Base-by-base conservation (phyloP, 37 sponge, comb jelly and placozoan genomes). In the Axinella damicornis region DNA sequence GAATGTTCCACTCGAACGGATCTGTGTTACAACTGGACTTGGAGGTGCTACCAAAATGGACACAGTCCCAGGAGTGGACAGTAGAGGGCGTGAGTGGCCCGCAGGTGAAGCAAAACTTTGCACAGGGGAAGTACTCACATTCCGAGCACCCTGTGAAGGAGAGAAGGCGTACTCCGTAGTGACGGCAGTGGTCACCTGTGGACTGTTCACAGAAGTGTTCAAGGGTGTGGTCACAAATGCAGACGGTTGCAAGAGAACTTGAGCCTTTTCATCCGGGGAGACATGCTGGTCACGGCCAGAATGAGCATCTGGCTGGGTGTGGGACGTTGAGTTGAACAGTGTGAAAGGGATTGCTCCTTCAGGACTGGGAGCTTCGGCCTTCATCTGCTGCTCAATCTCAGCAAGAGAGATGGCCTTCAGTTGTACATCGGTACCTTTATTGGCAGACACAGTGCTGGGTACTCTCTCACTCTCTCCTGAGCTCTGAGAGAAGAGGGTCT, bases 341-440 rank as follows among this genome's bases (percentile, higher is more conserved):
- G 59, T 34, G 57, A 31, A 32, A 11, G 76, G 58, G 12, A 21
- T 18, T 57, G 2, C 20, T 20, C 17, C 1, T 28, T 57, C 53
- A 18, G 66, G 74, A 32, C 52, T 69, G 0, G 60, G 30, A 21
- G 11, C 81, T 38, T 82, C 83, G 5, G 35, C 83, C 41, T 24
- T 77, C 59, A 84, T 62, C 53, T 91, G 69, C 53, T 73, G 84
- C 67, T 83, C 88, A 14, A 84, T 57, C 19, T 77, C 73, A 56
- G 83, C 77, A 21, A 88, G 37, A 28, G 93, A 84, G 77, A 88
- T 19, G 22, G 81, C 81, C 9, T 73, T 21, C 55, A 73, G n/a
- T 46, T 54, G 61, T 46, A 9, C 4, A 9, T 9, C 46, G 46
- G 46, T 12, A 46, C 46, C 4, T 46, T 46, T 46, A 46, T 9